Evolutionary conservation across 2,113 vertebrate species (phyloP), one percentile per base, ranked within the genome.

Genomic region (Meriones unguiculatus): DNA sequence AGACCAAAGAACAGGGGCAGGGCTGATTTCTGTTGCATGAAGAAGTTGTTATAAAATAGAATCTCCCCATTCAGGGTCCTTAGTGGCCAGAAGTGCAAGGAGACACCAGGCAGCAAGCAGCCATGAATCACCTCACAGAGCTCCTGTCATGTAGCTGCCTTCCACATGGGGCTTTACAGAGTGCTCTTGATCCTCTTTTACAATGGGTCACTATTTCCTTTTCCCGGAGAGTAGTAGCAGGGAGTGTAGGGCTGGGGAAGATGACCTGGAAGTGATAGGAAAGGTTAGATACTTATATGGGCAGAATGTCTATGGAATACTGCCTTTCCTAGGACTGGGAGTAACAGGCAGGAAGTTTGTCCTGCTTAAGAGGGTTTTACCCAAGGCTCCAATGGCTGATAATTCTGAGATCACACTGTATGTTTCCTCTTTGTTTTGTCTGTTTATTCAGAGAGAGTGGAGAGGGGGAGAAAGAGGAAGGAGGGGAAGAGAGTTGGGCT

Each of bases 1-100:
- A 32, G 90, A 89, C 81, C 82, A 91, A 92, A 94, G 91, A 65
- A 73, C 57, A 91, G 72, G 80, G 70, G 80, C 41, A 69, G 75
- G 75, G 75, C 93, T 81, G 59, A 86, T 81, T 92, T 77, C 87
- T 85, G 69, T 93, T n/a, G 9, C 25, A 24, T 30, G 64, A 89
- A 57, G 25, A 38, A 17, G 3, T 32, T 46, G 54, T 90, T 93
- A 15, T 0, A 1, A 6, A 75, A 22, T 5, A 85, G 89, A 87
- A 62, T 59, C 41, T 18, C 38, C 77, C 10, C 2, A 50, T 65
- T 73, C 12, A 5, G 0, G 2, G 7, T 62, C 1, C 0, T 3
- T 1, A 17, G 89, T 65, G 64, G 2, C 54, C 30, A 9, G 14
- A 9, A 24, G 13, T 17, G 10, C 22, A 2, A 50, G 28, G 54